Percentiles rank a stretch among this genome's conserved stretches.
Conservation (phyloP, 2,113 vertebrate genomes). For the Anseranas semipalmata region DNA sequence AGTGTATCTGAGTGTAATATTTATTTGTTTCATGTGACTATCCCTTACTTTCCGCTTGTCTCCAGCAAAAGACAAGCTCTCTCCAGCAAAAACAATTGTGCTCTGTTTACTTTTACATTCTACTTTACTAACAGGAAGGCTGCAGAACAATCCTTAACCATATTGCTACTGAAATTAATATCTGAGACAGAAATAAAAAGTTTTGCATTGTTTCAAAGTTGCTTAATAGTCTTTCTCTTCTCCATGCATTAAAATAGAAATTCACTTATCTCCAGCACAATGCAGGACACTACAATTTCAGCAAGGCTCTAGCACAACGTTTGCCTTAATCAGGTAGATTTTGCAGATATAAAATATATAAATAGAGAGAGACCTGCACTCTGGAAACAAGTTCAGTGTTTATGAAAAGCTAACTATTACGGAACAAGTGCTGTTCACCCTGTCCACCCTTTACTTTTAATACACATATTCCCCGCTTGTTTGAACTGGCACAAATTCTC, state of each 20-base stretch:
- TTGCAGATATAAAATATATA: neutral
- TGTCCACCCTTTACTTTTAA: neutral
- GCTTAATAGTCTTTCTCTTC: neutral
- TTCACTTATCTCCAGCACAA: neutral
- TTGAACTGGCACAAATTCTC: neutral
- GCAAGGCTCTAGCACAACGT: neutral
- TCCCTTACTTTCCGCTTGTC: neutral
- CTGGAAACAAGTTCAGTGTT: neutral
- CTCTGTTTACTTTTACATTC: neutral
- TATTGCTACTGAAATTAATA: neutral
- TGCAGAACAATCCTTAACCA: neutral
- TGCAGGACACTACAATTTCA: neutral
- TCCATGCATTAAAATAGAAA: neutral
- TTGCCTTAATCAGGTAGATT: neutral
- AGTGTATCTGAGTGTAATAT: neutral
- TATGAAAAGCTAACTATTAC: neutral
- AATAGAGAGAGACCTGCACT: rapidly evolving
- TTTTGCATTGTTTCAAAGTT: neutral
- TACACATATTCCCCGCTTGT: neutral
- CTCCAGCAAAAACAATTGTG: neutral
- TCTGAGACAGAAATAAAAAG: neutral
- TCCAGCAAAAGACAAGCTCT: neutral
- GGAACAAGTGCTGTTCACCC: neutral
- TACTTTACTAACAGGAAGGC: neutral
- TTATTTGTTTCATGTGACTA: neutral